Percentiles rank a stretch among this genome's conserved stretches.
phyloP scores from a whole-genome alignment of 2,113 vertebrate species.

The Ptilorrhoa leucosticta region DNA sequence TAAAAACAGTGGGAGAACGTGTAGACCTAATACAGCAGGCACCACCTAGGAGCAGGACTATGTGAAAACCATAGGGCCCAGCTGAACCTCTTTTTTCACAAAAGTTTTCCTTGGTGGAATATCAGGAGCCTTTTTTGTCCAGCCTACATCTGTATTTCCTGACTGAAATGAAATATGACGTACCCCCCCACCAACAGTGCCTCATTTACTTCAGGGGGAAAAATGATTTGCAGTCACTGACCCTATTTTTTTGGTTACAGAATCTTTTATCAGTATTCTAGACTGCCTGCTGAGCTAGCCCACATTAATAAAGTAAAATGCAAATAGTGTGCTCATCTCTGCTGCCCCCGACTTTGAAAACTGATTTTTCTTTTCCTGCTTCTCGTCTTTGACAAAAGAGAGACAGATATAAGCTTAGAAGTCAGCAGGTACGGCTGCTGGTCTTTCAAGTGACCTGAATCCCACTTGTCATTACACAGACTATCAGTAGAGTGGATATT shows the following conservation, averaged over 20 bases:
- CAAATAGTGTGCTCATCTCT: neutral
- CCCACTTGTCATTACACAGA: neutral
- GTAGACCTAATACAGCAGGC: neutral
- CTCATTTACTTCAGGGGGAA: neutral
- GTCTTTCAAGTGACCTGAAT: neutral
- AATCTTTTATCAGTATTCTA: constrained; percentile 9
- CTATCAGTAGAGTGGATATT: neutral
- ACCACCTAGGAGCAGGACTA: neutral
- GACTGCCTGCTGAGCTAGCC: neutral
- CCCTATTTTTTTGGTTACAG: neutral
- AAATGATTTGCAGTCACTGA: neutral
- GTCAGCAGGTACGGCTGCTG: neutral
- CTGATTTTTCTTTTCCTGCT: neutral
- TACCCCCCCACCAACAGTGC: rapidly evolving
- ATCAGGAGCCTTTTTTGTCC: neutral
- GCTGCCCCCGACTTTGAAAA: constrained; percentile 26
- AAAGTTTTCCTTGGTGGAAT: neutral
- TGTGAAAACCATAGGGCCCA: neutral
- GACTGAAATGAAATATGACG: neutral
- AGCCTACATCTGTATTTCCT: neutral
- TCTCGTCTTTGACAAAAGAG: neutral
- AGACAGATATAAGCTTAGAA: neutral
- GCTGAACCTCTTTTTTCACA: neutral
- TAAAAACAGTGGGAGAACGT: neutral
- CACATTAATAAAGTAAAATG: constrained; percentile 20